Base-by-base conservation (phyloP, 2,113 vertebrate species). In the Camelus dromedarius region DNA sequence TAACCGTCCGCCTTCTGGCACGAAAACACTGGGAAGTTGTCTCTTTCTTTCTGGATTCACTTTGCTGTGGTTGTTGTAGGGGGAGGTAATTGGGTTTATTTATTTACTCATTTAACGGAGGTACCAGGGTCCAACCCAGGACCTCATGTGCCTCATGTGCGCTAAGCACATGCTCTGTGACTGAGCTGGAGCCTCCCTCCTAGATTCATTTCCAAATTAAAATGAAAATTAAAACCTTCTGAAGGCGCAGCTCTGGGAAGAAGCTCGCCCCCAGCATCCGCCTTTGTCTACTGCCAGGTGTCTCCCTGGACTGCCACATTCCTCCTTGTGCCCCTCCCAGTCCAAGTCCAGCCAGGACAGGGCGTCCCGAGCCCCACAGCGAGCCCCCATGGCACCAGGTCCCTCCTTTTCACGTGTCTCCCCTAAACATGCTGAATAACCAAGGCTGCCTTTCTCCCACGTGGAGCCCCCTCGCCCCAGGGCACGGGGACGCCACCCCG, bases 331-430 rank as follows among this genome's bases (percentile, higher is more conserved):
- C 42, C 38, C 6, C 54, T 50, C 35, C 28, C 4, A 0, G 26
- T 16, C 54, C 18, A 28, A 66, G 67, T 70, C 20, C 30, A 60
- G 72, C 26, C n/a, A 66, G 52, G 87, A 32, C 0, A 0, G 38
- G 19, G 58, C 9, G 4, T 66, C 2, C 2, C 5, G 19, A 6
- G 9, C 8, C 24, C 58, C 38, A 22, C 28, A 8, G 28, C 0
- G 20, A 79, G 10, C 20, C 58, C 24, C 32, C 24, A 26, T 16
- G 38, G 24, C 2, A 6, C 13, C 46, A 2, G 5, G 32, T 0
- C 38, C 77, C 18, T 10, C 58, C n/a, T 35, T 24, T 6, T 6
- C 1, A 5, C 0, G 2, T 1, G 14, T 22, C 46, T 48, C n/a
- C 70, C 10, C 8, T 56, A 15, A 7, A 52, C 3, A 4, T 6